A percentile compares a stretch with the other conserved stretches of the same genome.
These are phyloP conservation scores for Lycorma delicatula DNA, from an alignment of 1,140 invertebrate genomes.

Conservation along the genomic window DNA sequence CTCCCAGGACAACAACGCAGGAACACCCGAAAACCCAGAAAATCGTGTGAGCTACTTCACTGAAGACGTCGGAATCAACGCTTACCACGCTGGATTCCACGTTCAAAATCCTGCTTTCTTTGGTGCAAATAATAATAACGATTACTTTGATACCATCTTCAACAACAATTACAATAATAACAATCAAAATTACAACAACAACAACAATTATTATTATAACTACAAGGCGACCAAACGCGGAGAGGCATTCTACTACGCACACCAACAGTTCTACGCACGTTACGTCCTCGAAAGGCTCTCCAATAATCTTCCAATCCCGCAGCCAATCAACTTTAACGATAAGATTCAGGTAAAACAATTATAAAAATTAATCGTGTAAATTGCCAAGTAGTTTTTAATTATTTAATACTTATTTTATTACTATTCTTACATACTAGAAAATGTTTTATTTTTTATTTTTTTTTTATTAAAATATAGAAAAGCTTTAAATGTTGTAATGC, in stretches of 20 bases:
- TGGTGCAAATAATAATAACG: slow-evolving; percentile 40
- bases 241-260: slow-evolving; percentile 35
- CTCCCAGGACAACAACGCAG: slow-evolving; percentile 39
- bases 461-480: too few species aligned
- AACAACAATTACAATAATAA: slow-evolving; percentile 2
- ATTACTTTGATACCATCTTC: too few species aligned
- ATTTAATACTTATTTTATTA: too few species aligned
- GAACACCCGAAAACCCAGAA: slow-evolving; percentile 36
- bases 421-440: too few species aligned
- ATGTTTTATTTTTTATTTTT: too few species aligned
- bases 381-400: too few species aligned
- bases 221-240: background rate
- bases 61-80: slow-evolving; percentile 58
- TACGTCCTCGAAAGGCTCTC: slow-evolving; percentile 35
- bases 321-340: slow-evolving; percentile 35
- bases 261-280: slow-evolving; percentile 33
- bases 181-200: background rate
- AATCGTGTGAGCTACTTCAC: slow-evolving; percentile 52
- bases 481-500: too few species aligned
- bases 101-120: slow-evolving; percentile 43
- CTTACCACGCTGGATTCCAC: slow-evolving; percentile 46
- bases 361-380: too few species aligned
- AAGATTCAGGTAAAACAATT: slow-evolving; percentile 31
- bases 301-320: slow-evolving; percentile 31
- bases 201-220: background rate